Evolutionary conservation across 2,797 vertebrate genomes (phyloP).

Genomic region (Poecile montanus): DNA sequence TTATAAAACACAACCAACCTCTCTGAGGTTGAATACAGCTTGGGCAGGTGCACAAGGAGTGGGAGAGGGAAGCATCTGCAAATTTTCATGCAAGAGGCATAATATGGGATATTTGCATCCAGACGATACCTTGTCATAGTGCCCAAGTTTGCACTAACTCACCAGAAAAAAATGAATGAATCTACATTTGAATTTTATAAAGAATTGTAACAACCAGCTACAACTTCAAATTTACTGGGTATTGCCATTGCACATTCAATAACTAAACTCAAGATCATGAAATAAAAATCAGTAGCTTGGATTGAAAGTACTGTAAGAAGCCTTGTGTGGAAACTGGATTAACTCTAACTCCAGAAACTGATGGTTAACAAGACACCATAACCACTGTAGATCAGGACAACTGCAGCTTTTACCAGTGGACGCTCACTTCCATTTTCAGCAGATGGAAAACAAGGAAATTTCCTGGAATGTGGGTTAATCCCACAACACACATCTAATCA

Average conservation of each 20-base stretch:
- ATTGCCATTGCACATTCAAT: background rate
- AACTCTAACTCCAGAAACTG: background rate
- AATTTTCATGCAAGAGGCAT: constrained; percentile 55
- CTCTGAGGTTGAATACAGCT: constrained; percentile 66
- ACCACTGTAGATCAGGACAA: background rate
- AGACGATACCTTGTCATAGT: background rate
- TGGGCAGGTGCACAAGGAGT: constrained; percentile 52
- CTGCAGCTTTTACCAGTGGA: background rate
- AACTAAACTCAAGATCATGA: background rate
- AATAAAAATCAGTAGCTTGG: background rate
- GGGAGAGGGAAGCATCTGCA: constrained; percentile 7
- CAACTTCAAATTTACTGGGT: background rate
- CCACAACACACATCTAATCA: background rate
- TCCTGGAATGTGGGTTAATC: background rate
- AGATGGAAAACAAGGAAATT: background rate
- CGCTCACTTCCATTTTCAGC: background rate
- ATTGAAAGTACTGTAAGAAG: background rate
- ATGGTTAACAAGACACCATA: background rate
- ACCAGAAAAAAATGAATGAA: background rate
- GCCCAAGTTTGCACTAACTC: constrained; percentile 55
- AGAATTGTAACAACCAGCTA: background rate
- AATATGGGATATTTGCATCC: constrained; percentile 34
- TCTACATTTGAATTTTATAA: constrained; percentile 11
- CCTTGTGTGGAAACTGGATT: background rate
- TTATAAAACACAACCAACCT: constrained; percentile 60